Base-by-base conservation (phyloP, 2,797 vertebrate genomes). In the Clarias pachynema region DNA sequence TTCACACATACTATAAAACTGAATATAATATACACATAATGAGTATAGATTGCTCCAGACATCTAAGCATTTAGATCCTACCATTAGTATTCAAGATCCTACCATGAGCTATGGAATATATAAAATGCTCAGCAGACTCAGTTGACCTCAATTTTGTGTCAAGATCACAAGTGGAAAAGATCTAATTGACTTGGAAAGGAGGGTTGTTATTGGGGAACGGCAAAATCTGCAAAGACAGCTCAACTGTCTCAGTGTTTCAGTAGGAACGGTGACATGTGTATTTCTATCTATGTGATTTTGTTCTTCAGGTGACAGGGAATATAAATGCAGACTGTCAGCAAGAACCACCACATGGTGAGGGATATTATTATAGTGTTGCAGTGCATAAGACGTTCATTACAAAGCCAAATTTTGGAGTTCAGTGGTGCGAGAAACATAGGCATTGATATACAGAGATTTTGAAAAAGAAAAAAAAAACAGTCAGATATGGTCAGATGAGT, bases 111-210 rank as follows among this genome's bases (percentile, higher is more conserved):
- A n/a, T 49, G n/a, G 40, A 15, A 62, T 49, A n/a, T 65, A 65
- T 80, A 65, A 80, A 66, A 49, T 65, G 10, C 79, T 66, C 10
- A 80, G n/a, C 37, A 80, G 79, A 24, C 15, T 29, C 7, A 49
- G 37, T 49, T 79, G 24, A 79, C 60, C 59, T 63, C 24, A 65
- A 29, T 44, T 79, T 10, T 79, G 24, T 79, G 60, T 79, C 24
- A 63, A 44, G 22, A 40, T 40, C 1, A 14, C 31, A 62, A 62
- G 57, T 62, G 12, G 57, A 26, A 79, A 40, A n/a, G 22, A 26
- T 40, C 12, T 62, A 62, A 79, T n/a, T 40, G 34, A 37, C 24
- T 62, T 57, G 29, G 26, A 59, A 29, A 59, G 18, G 31, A 4
- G 29, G 74, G 57, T 24, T 37, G 63, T 63, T 79, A 44, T 44